A percentile compares a stretch with the other conserved stretches of the same genome.
Conservation (phyloP, 2,113 vertebrate species). For the Rattus rattus region DNA sequence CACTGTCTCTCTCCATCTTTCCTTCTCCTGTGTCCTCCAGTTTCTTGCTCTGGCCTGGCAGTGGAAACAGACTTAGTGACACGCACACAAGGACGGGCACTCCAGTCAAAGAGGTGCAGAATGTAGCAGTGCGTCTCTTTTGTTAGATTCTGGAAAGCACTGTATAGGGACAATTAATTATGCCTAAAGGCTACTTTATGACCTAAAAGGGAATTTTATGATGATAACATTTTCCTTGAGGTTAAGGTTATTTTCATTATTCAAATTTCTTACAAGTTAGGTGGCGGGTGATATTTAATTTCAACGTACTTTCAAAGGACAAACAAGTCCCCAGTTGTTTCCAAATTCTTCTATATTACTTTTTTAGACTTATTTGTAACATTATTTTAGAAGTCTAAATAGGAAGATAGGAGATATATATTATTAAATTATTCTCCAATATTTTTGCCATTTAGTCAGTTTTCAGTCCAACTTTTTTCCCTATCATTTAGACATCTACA, state of each 20-base stretch:
- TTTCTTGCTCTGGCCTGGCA: not conserved
- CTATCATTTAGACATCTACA: not conserved
- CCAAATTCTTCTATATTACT: not conserved
- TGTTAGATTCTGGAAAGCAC: not conserved
- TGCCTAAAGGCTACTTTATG: constrained; percentile 18
- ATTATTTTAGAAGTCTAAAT: not conserved
- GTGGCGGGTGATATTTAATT: not conserved
- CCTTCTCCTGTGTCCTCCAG: not conserved
- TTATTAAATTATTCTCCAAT: not conserved
- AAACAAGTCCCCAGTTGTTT: not conserved
- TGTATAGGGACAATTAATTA: not conserved
- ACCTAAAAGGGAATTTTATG: not conserved
- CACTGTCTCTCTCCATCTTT: not conserved
- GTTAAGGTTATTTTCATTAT: not conserved
- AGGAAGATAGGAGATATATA: constrained; percentile 18
- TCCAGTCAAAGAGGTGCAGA: not conserved
- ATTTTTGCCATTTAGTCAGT: constrained; percentile 5
- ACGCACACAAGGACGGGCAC: not conserved
- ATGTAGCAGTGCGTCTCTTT: not conserved
- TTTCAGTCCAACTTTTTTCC: not conserved
- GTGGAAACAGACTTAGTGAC: not conserved
- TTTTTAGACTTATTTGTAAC: not conserved
- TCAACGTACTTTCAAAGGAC: not conserved
- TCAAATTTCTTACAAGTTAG: constrained; percentile 2
- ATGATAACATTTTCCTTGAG: not conserved